Evolutionary conservation across 2,797 vertebrate species (phyloP), one percentile per base, ranked within the genome.

Genomic region (Tragopan temminckii): DNA sequence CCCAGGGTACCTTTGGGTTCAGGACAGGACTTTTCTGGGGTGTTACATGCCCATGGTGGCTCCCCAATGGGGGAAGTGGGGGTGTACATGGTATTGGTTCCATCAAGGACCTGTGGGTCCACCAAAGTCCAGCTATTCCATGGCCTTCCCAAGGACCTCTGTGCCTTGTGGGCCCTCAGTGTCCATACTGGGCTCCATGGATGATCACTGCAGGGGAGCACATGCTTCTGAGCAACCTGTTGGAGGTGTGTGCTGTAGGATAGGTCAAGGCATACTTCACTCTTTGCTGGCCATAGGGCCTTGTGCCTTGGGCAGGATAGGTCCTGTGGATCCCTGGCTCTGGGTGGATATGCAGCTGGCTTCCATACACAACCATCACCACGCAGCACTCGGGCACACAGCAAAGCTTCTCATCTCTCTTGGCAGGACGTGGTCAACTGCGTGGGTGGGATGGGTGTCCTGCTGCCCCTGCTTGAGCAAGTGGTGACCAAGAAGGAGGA

Each of bases 371-470:
- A 40, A 55, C 63, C 11, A 1, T 27, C 64, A 11, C 33, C 63
- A 5, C 2, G 0, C 42, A 33, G 62, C 58, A 29, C 48, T 62
- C 50, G 13, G 33, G 45, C 58, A n/a, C 43, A 62, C 53, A 40
- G 29, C 33, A 58, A 80, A 75, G 19, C 63, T 3, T 83, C 11
- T 95, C 3, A 0, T 55, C 20, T 88, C 20, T 43, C 40, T 87
- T 20, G 40, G 12, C 91, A 99, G 99, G 99, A 99, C 7, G 99
- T 99, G 91, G 95, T 99, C 45, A 99, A 98, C 61, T 99, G 99
- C 0, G 97, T 99, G 5, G 99, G 99, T 18, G 99, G 99, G 5
- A 98, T 99, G 94, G 99, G 98, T 0, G 98, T 98, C 66, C 94
- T 99, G 70, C 96, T 99, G 67, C 99, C 99, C 5, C 96, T 99